Conservation (phyloP, 2,888 invertebrate species). For the Scaptodrosophila latifasciaeformis region DNA sequence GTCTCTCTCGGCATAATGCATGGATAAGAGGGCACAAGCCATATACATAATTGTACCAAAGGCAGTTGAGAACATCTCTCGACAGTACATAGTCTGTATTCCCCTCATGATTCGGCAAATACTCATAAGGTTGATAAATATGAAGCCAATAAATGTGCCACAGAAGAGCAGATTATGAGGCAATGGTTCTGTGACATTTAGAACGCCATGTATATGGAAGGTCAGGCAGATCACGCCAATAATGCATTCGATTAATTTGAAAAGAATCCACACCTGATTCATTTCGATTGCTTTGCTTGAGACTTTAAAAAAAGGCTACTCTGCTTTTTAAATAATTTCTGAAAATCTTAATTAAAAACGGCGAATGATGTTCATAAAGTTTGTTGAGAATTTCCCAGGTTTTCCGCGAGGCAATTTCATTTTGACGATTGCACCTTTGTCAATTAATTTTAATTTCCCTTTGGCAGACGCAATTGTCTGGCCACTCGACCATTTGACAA, state of each 20-base stretch:
- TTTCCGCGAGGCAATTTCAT: too few relatives aligned
- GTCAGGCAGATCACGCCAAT: constrained; percentile 23
- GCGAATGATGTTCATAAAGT: too few relatives aligned
- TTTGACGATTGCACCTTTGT: constrained; percentile 41
- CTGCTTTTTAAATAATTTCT: constrained; percentile 58
- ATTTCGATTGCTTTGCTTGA: constrained; percentile 35
- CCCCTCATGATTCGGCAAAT: constrained; percentile 29
- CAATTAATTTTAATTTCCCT: constrained; percentile 55
- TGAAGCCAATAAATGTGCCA: constrained; percentile 50
- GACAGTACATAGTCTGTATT: constrained; percentile 24
- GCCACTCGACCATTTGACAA: not conserved
- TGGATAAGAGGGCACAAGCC: constrained; percentile 30
- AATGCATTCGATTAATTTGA: constrained; percentile 29
- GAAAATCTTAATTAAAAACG: too few relatives aligned
- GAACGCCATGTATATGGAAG: constrained; percentile 41
- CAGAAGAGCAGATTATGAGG: constrained; percentile 55
- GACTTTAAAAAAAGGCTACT: constrained; percentile 53
- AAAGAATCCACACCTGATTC: constrained; percentile 54
- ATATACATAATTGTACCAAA: constrained; percentile 34
- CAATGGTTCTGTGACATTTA: constrained; percentile 38
- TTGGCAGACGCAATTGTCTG: constrained; percentile 43
- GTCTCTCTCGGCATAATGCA: constrained; percentile 54
- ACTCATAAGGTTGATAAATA: constrained; percentile 34
- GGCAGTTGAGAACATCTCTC: constrained; percentile 31
- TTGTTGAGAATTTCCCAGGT: too few relatives aligned